Evolutionary conservation across 2,113 vertebrate species (phyloP).

Genomic region (Hemiscyllium ocellatum): DNA sequence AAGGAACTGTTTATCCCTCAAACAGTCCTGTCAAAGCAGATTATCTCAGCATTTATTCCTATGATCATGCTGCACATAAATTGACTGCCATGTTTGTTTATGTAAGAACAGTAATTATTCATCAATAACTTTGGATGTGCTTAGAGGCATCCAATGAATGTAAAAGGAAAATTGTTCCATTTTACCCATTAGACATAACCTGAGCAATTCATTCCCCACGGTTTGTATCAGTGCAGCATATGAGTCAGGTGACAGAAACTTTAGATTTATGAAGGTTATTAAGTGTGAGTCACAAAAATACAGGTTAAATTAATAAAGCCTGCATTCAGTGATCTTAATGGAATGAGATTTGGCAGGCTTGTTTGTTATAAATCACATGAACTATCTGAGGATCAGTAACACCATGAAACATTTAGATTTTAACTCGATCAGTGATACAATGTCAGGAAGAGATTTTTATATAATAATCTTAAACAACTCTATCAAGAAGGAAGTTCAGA

Average conservation of each 20-base stretch:
- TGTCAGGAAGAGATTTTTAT: not conserved
- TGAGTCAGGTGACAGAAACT: not conserved
- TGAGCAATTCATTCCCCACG: not conserved
- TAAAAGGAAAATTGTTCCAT: not conserved
- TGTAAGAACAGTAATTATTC: not conserved
- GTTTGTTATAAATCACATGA: not conserved
- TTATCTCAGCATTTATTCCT: not conserved
- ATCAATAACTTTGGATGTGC: not conserved
- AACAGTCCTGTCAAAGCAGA: not conserved
- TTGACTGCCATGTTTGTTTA: not conserved
- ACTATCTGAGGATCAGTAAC: not conserved
- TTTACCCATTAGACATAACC: not conserved
- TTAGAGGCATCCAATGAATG: not conserved
- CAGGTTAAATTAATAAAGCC: not conserved
- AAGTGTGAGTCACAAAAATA: not conserved
- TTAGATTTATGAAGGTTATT: not conserved
- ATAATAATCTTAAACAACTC: not conserved
- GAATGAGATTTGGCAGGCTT: not conserved
- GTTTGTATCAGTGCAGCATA: not conserved
- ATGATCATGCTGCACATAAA: not conserved
- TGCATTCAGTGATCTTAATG: not conserved
- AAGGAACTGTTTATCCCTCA: not conserved
- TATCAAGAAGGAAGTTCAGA: no score
- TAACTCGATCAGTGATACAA: not conserved
- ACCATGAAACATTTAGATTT: not conserved